Evolutionary conservation across 2,888 invertebrate genomes (phyloP), one percentile per base, ranked within the genome.

Genomic region (Brenthis daphne): DNA sequence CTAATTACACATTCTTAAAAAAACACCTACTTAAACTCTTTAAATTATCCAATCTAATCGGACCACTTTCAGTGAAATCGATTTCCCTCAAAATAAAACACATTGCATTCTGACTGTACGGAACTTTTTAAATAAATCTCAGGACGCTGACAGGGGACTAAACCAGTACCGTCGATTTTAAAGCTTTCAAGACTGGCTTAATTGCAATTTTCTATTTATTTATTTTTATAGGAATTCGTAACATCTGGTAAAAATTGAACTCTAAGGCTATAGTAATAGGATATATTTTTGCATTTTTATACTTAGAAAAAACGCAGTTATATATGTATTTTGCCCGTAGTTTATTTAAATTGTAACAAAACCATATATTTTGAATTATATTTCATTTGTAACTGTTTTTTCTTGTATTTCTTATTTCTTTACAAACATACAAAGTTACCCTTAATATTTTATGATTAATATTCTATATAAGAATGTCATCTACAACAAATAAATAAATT

Each of bases 121-220:
- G 76, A 88, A 88, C 86, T 87, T 89, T 89, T 87, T 81, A 86
- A 89, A 89, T 87, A 86, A 89, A 89, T 86, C 83, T 83, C 79
- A 71, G 76, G 77, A 80, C 80, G 81, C 76, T 80, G 84, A 84
- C 85, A 81, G 81, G 82, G 85, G 86, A 85, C 80, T 80, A 71
- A 77, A 79, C 80, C 85, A 81, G 85, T 85, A 81, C 81, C 66
- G 67, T 66, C 69, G 67, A 70, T 69, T 73, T 73, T 69, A 69
- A 69, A 71, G 66, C 65, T 60, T 58, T 24, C 60, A 67, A 60
- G 66, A 63, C 66, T 64, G 65, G 47, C 68, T 69, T 68, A 68
- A 64, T 68, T 68, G 63, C 63, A 58, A 57, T 60, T 66, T 64
- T 61, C 60, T 55, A 24, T 60, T 56, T 56, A 16, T 54, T 64